phyloP scores from a whole-genome alignment of 2,888 invertebrate genomes.

The Tetropium fuscum region DNA sequence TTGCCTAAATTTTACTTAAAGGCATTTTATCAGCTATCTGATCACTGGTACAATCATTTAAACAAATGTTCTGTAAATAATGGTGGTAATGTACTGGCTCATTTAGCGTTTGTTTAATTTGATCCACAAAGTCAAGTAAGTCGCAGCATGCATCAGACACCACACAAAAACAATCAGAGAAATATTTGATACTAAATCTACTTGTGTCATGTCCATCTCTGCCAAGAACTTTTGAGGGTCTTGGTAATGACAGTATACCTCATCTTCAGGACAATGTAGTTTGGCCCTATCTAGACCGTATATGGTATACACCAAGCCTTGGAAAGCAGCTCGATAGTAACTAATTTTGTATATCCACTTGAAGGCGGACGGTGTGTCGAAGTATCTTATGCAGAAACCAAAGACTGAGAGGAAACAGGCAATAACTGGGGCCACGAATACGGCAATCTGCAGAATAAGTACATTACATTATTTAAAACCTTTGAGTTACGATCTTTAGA shows the following conservation, averaged over 20 bases:
- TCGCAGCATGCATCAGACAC: slow-evolving; percentile 80
- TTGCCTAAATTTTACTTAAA: too few relatives aligned
- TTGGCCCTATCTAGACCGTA: slow-evolving; percentile 85
- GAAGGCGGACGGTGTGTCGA: slow-evolving; percentile 85
- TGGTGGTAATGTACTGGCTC: too few relatives aligned
- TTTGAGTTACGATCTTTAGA: too few relatives aligned
- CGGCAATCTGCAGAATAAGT: slow-evolving; percentile 79
- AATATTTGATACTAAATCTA: slow-evolving; percentile 78
- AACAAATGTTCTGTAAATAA: too few relatives aligned
- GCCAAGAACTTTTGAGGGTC: slow-evolving; percentile 82
- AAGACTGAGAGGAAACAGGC: slow-evolving; percentile 93
- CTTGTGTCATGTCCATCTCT: slow-evolving; percentile 85
- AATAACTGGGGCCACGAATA: slow-evolving; percentile 91
- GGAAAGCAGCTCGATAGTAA: slow-evolving; percentile 93
- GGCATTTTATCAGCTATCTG: too few relatives aligned
- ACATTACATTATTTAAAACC: too few relatives aligned
- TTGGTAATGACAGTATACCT: slow-evolving; percentile 82
- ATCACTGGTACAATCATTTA: too few relatives aligned
- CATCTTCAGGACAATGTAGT: slow-evolving; percentile 75
- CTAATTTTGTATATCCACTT: slow-evolving; percentile 92
- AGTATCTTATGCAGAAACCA: slow-evolving; percentile 93
- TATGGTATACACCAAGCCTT: slow-evolving; percentile 86
- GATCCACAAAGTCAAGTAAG: slow-evolving; percentile 83
- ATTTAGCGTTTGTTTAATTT: slow-evolving; percentile 80
- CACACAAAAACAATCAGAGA: slow-evolving; percentile 80